Evolutionary conservation across 2,888 invertebrate genomes (phyloP).

Genomic region (Ischnus inquisitorius): DNA sequence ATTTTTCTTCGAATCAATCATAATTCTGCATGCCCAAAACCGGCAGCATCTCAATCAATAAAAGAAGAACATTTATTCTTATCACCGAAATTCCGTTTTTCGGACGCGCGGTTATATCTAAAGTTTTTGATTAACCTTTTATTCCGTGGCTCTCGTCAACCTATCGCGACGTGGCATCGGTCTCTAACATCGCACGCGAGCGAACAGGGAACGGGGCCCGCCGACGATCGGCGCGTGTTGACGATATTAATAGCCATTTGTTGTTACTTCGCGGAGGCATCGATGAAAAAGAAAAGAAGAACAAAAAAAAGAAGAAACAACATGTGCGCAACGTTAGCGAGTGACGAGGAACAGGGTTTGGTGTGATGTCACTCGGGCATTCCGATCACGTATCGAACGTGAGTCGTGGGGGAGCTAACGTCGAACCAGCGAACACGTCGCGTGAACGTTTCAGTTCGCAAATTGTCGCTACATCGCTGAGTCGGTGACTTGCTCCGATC

Average conservation of each 20-base stretch:
- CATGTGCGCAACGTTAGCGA: constrained; percentile 38
- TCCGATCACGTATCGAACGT: constrained; percentile 53
- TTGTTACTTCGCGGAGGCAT: constrained; percentile 33
- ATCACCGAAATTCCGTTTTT: too few species aligned
- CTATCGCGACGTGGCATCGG: not conserved
- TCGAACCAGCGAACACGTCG: not conserved
- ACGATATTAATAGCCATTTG: constrained; percentile 57
- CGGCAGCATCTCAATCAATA: too few species aligned
- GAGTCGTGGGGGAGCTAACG: constrained; percentile 19
- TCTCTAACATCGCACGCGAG: not conserved
- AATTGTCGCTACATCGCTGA: constrained; percentile 25
- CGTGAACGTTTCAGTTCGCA: constrained; percentile 25
- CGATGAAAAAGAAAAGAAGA: not conserved
- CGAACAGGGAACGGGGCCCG: constrained; percentile 17
- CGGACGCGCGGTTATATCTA: too few species aligned
- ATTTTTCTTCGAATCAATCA: too few species aligned
- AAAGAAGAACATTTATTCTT: too few species aligned
- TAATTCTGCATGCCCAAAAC: too few species aligned
- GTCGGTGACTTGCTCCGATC: constrained; percentile 7
- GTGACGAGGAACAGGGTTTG: constrained; percentile 25
- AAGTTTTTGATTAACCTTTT: too few species aligned
- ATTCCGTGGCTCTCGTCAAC: too few species aligned
- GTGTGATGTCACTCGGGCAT: constrained; percentile 33
- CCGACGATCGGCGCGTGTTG: constrained; percentile 37
- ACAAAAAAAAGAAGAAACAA: not conserved